These are phyloP conservation scores for Ochropleura leucogaster DNA, from an alignment of 2,888 invertebrate species.

Conservation along the genomic window DNA sequence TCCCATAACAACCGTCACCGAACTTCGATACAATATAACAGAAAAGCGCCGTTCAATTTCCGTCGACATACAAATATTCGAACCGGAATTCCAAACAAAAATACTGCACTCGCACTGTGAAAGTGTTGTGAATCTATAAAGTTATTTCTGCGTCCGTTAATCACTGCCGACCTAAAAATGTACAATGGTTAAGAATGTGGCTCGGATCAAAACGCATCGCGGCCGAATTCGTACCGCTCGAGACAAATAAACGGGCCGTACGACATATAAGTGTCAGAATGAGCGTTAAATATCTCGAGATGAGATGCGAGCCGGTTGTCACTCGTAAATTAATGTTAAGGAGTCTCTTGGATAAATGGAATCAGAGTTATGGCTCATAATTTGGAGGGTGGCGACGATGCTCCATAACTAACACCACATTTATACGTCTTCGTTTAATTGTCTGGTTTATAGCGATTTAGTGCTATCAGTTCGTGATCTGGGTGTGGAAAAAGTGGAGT, in stretches of 20 bases:
- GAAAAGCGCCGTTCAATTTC: conserved; percentile 21
- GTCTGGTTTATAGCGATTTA: conserved; percentile 71
- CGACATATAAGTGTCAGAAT: conserved; percentile 87
- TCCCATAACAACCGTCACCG: background rate
- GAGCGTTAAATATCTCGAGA: conserved; percentile 86
- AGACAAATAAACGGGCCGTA: conserved; percentile 82
- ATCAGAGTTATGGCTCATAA: conserved; percentile 89
- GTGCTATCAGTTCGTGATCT: conserved; percentile 59
- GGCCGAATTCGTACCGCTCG: conserved; percentile 81
- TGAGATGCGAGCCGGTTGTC: conserved; percentile 86
- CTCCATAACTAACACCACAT: conserved; percentile 80
- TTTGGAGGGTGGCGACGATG: conserved; percentile 79
- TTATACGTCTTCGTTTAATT: conserved; percentile 75
- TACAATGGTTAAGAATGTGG: conserved; percentile 76
- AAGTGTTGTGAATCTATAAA: conserved; percentile 70
- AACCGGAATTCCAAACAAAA: conserved; percentile 49
- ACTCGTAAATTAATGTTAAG: conserved; percentile 88
- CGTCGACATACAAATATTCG: conserved; percentile 29
- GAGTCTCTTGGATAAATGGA: conserved; percentile 86
- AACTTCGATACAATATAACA: conserved; percentile 6
- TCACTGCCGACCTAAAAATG: conserved; percentile 75
- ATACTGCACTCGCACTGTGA: conserved; percentile 45
- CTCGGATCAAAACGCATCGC: conserved; percentile 79
- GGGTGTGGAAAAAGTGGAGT: conserved; percentile 21
- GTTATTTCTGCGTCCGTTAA: conserved; percentile 74